A percentile compares a stretch with the other conserved stretches of the same genome.
Evolutionary conservation across 2,888 invertebrate species (phyloP).

Genomic region (Lithophane semibrunnea): DNA sequence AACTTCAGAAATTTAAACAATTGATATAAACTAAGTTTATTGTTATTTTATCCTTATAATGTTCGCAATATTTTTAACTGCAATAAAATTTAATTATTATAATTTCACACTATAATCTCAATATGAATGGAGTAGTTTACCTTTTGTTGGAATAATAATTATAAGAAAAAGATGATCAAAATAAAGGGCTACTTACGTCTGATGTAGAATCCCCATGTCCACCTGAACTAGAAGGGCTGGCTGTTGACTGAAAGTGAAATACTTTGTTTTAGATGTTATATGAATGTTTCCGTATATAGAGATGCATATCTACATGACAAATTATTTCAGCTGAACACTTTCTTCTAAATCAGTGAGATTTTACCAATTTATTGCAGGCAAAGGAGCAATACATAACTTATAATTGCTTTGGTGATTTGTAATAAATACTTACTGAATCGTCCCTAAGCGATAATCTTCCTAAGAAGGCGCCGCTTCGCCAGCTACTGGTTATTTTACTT

Average conservation of each 20-base stretch:
- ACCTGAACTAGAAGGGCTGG: constrained; percentile 86
- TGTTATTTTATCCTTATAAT: not conserved
- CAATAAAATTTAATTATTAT: not conserved
- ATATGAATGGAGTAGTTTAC: not conserved
- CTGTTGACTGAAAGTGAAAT: constrained; percentile 80
- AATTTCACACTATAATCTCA: not conserved
- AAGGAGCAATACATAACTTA: not conserved
- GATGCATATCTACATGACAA: not conserved
- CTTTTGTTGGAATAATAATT: not conserved
- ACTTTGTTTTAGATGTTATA: not conserved
- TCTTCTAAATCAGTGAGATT: not conserved
- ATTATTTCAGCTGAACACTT: not conserved
- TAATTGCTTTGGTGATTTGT: constrained; percentile 26
- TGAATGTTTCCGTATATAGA: not conserved
- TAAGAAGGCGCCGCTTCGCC: constrained; percentile 88
- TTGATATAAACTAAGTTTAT: not conserved
- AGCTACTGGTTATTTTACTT: constrained; percentile 87
- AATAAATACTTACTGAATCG: constrained; percentile 81
- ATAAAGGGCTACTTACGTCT: constrained; percentile 78
- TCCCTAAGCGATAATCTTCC: constrained; percentile 88
- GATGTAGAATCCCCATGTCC: constrained; percentile 85
- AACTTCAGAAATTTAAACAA: not conserved
- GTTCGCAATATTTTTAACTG: not conserved
- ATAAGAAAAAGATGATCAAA: not conserved
- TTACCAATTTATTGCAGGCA: not conserved